Conservation (phyloP, 2,888 invertebrate species). For the Furcula furcula region DNA sequence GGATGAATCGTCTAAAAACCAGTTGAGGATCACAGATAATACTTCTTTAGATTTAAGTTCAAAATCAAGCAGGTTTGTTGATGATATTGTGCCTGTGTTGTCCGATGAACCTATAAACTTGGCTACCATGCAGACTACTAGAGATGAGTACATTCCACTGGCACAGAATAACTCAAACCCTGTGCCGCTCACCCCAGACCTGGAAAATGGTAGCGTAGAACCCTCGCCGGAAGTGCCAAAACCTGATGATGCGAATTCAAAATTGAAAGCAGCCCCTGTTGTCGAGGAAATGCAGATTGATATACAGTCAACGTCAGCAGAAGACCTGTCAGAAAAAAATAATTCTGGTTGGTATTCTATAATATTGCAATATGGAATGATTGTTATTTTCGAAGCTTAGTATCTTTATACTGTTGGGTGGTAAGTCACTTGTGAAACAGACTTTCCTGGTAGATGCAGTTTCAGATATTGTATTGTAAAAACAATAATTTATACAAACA, state of each 20-base stretch:
- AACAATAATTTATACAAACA: too few relatives aligned
- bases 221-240: conserved; percentile 41
- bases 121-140: conserved; percentile 58
- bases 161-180: conserved; percentile 42
- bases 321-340: conserved; percentile 72
- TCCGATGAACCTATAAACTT: conserved; percentile 73
- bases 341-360: conserved; percentile 52
- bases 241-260: conserved; percentile 44
- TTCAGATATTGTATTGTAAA: too few relatives aligned
- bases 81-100: conserved; percentile 51
- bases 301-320: conserved; percentile 58
- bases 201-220: conserved; percentile 49
- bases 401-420: too few relatives aligned
- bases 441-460: too few relatives aligned
- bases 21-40: conserved; percentile 56
- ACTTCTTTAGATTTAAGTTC: conserved; percentile 70
- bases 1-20: conserved; percentile 62
- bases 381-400: too few relatives aligned
- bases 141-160: conserved; percentile 67
- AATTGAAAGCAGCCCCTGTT: conserved; percentile 34
- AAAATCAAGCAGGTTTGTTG: conserved; percentile 54
- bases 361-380: too few relatives aligned
- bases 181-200: conserved; percentile 35
- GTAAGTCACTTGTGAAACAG: too few relatives aligned
- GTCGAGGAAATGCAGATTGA: conserved; percentile 75